Base-by-base conservation (phyloP, 2,797 vertebrate genomes). In the Scleropages formosus region DNA sequence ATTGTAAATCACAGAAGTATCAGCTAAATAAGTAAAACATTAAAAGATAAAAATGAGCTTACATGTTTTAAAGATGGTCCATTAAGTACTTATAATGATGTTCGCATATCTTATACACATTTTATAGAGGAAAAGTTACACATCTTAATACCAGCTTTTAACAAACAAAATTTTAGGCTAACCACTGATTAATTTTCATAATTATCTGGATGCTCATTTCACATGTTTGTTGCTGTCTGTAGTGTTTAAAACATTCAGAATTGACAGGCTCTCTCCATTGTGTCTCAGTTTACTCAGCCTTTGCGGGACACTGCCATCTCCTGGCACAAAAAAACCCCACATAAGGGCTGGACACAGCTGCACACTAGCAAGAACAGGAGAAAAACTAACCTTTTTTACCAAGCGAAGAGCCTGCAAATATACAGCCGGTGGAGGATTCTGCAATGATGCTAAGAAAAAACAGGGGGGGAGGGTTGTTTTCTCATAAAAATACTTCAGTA, bases 341-440 rank as follows among this genome's bases (percentile, higher is more conserved):
- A 39, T 39, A 39, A 39, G 39, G 31, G 31, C 31, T 39, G 31
- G 27, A 56, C 68, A 53, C 71, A 47, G 47, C 68, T 56, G 68
- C 49, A 71, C 22, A 8, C 26, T 53, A 27, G 72, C 24, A 68
- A 46, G 44, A 39, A 69, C 12, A 22, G 1, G 24, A 47, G 8
- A 56, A 67, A 72, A 8, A 16, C 84, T 88, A 82, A 99, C 97
- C 98, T 95, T 96, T 96, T 91, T 96, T 98, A 65, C 98, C 98
- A 77, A 99, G 93, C 8, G 97, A 90, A 0, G 96, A 98, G 9
- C 96, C 98, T 51, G 97, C 96, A 83, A 98, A 93, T 83, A 99
- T 85, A 84, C 98, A 99, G 68, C 97, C 97, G 0, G 95, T 95
- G 1, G 95, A 97, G 0, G 98, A 98, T 87, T 99, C 96, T 0